Evolutionary conservation across 2,888 invertebrate genomes (phyloP).

Genomic region (Taphrorychus bicolor): DNA sequence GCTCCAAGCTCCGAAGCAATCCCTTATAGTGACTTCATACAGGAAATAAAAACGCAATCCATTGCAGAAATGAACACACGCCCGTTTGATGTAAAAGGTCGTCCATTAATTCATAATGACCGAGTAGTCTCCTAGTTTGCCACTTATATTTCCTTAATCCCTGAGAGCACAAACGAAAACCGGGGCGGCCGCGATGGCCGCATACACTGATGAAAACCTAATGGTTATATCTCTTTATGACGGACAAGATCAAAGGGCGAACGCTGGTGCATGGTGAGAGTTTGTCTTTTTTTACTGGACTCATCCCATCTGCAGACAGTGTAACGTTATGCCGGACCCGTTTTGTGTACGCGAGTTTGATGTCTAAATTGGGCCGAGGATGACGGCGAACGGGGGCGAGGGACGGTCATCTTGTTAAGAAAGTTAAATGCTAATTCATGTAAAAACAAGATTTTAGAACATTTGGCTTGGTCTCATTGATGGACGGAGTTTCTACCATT

Average conservation of each 20-base stretch:
- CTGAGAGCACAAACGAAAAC: constrained; percentile 57
- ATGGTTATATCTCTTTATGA: constrained; percentile 61
- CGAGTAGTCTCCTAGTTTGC: constrained; percentile 57
- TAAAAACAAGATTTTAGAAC: too few species aligned
- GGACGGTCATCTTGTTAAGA: not conserved
- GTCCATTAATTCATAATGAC: constrained; percentile 61
- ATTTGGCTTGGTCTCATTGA: too few species aligned
- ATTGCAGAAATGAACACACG: constrained; percentile 53
- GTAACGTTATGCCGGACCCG: constrained; percentile 1
- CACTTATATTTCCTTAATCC: constrained; percentile 63
- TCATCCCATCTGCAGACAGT: constrained; percentile 53
- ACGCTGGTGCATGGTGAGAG: constrained; percentile 43
- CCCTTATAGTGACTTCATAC: not conserved
- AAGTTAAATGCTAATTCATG: too few species aligned
- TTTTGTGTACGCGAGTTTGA: not conserved
- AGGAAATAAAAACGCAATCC: constrained; percentile 38
- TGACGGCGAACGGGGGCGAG: not conserved
- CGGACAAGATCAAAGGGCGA: constrained; percentile 57
- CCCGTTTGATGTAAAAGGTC: constrained; percentile 58
- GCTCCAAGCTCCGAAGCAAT: not conserved
- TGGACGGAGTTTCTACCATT: too few species aligned
- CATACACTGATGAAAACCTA: constrained; percentile 61
- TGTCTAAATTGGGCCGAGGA: not conserved
- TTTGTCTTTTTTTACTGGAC: constrained; percentile 52
- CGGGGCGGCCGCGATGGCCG: constrained; percentile 50